Evolutionary conservation across 2,797 vertebrate genomes (phyloP).

Genomic region (Platalea minor): DNA sequence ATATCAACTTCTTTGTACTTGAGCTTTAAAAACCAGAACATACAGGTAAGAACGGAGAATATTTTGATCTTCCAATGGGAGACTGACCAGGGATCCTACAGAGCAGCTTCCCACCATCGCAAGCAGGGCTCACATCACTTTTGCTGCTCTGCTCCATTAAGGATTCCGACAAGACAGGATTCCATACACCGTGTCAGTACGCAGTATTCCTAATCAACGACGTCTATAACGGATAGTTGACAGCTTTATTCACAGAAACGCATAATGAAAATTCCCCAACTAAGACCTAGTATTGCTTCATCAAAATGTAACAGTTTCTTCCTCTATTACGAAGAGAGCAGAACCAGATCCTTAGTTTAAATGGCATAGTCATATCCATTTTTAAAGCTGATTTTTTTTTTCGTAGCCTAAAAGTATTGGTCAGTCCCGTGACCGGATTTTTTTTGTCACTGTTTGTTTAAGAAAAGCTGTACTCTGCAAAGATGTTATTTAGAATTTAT

Average conservation of each 20-base stretch:
- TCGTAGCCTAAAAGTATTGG: neutral
- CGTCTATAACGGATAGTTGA: neutral
- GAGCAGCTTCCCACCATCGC: neutral
- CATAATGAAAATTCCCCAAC: neutral
- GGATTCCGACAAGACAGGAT: neutral
- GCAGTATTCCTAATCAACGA: neutral
- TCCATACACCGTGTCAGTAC: neutral
- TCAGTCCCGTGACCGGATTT: neutral
- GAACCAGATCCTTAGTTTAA: neutral
- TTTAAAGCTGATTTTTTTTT: neutral
- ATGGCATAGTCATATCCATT: neutral
- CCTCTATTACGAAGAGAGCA: neutral
- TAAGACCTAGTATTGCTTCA: neutral
- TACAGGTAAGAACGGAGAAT: neutral
- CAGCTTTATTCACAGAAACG: neutral
- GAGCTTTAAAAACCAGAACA: neutral
- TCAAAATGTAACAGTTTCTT: neutral
- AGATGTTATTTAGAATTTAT: neutral
- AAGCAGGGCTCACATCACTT: neutral
- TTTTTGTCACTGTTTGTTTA: neutral
- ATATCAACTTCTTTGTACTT: neutral
- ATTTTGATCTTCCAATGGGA: neutral
- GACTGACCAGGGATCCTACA: neutral
- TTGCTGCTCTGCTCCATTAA: neutral
- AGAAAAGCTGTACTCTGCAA: neutral